Conservation (phyloP, 2,888 invertebrate species). For the Hemithea aestivaria region DNA sequence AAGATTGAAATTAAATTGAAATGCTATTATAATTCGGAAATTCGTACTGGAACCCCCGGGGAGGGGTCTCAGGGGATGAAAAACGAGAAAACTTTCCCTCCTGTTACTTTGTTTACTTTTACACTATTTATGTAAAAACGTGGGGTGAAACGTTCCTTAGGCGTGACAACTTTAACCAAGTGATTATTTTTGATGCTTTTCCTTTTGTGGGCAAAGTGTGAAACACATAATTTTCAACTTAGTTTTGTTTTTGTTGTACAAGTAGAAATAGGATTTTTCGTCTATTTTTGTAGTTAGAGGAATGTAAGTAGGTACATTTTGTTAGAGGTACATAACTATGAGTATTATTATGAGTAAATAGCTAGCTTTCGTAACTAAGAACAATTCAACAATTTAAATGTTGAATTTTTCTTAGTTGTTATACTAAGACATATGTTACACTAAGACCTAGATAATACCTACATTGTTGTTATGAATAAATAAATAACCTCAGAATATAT, state of each 20-base stretch:
- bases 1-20: slow-evolving; percentile 57
- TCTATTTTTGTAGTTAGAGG: no score
- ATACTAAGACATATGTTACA: no score
- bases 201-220: slow-evolving; percentile 14
- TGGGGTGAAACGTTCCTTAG: slow-evolving; percentile 45
- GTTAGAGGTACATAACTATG: no score
- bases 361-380: no score
- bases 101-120: slow-evolving; percentile 64
- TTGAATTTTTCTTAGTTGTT: no score
- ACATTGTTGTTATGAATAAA: no score
- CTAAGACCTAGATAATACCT: no score
- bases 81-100: slow-evolving; percentile 73
- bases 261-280: no score
- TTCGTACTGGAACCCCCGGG: slow-evolving; percentile 52
- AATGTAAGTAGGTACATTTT: no score
- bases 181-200: slow-evolving; percentile 33
- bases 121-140: slow-evolving; percentile 65
- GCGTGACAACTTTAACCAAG: slow-evolving; percentile 37
- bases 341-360: no score
- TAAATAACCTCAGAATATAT: no score
- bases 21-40: slow-evolving; percentile 63
- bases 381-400: no score
- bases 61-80: slow-evolving; percentile 58
- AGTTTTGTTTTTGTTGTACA: slow-evolving; percentile 1
- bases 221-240: slow-evolving; percentile 1